These are phyloP conservation scores for Ptiloglossa arizonensis DNA, from an alignment of 1,140 invertebrate species.

Conservation along the genomic window DNA sequence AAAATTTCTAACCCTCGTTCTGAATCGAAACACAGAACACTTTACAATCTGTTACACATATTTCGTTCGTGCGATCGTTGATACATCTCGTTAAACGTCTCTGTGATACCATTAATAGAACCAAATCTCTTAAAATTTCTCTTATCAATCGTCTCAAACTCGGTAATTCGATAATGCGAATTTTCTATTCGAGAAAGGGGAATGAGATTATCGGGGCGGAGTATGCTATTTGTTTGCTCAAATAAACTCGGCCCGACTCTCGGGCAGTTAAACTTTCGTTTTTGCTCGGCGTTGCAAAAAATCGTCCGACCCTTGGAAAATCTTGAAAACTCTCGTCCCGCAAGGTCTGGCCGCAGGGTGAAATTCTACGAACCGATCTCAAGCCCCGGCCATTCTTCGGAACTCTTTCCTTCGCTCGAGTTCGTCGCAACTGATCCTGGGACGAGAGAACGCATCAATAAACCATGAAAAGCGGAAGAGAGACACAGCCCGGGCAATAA, in stretches of 20 bases:
- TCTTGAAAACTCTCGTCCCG: neutral
- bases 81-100: no score
- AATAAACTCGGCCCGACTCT: neutral
- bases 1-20: no score
- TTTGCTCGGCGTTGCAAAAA: neutral
- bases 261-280: neutral
- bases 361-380: neutral
- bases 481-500: neutral
- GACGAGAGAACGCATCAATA: neutral
- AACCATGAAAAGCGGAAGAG: neutral
- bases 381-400: neutral
- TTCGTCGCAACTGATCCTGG: constrained; percentile 24
- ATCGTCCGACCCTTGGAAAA: no score
- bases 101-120: no score
- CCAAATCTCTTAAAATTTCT: no score
- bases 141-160: no score
- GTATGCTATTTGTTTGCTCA: neutral
- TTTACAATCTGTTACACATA: no score
- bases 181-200: neutral
- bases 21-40: no score
- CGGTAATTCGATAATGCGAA: neutral
- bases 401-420: constrained; percentile 2
- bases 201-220: no score
- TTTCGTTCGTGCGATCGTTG: no score
- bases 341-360: neutral